phyloP scores from a whole-genome alignment of 2,888 invertebrate species.

The Aquatica leii region DNA sequence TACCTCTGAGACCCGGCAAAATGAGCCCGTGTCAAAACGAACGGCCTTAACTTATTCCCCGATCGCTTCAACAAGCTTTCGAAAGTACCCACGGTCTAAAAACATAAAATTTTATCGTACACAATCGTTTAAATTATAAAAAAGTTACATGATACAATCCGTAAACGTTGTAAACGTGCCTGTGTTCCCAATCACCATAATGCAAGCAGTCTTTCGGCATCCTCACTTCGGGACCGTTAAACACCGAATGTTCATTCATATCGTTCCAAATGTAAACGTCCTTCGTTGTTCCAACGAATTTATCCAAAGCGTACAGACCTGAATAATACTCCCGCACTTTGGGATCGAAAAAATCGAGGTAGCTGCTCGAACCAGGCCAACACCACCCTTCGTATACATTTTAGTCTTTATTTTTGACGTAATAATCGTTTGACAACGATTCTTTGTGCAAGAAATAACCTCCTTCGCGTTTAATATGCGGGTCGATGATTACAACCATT shows the following conservation, averaged over 20 bases:
- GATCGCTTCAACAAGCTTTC: constrained; percentile 68
- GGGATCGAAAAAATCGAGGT: constrained; percentile 94
- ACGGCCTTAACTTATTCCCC: constrained; percentile 78
- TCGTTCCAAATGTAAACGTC: constrained; percentile 97
- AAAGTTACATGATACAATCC: constrained; percentile 72
- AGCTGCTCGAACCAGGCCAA: constrained; percentile 97
- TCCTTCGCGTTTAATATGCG: constrained; percentile 94
- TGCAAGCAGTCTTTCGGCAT: constrained; percentile 97
- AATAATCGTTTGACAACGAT: constrained; percentile 82
- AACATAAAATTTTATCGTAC: constrained; percentile 35
- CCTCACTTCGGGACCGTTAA: constrained; percentile 97
- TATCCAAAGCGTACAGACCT: constrained; percentile 68
- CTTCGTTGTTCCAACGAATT: constrained; percentile 82
- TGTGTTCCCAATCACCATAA: constrained; percentile 85
- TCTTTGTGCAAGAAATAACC: constrained; percentile 92
- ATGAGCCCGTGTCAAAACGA: constrained; percentile 88
- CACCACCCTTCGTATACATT: constrained; percentile 99
- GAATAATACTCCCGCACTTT: constrained; percentile 84
- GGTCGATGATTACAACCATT: no score
- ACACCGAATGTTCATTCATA: constrained; percentile 99
- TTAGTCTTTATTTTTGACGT: constrained; percentile 90
- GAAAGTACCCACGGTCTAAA: constrained; percentile 68
- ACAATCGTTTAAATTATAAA: neutral
- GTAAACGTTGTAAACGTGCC: constrained; percentile 95
- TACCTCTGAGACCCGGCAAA: constrained; percentile 94